phyloP scores from a whole-genome alignment of 2,888 invertebrate genomes.

The Nephrotoma guestfalica region DNA sequence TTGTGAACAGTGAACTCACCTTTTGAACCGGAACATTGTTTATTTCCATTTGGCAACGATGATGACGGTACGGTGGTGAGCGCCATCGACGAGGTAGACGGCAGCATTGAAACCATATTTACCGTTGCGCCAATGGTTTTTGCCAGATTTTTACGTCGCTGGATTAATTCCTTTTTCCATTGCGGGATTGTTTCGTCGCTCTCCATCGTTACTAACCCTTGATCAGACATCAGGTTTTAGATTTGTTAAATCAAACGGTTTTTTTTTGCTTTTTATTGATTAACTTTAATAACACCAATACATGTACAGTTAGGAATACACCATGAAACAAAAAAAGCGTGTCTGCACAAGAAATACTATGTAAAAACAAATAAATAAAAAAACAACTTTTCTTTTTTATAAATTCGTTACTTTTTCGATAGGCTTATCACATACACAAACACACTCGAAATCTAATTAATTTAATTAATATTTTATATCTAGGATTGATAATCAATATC shows the following conservation, averaged over 20 bases:
- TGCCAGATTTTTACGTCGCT: conserved; percentile 40
- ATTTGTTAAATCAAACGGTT: background rate
- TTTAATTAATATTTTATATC: background rate
- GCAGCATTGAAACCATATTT: background rate
- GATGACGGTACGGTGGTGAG: background rate
- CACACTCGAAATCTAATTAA: background rate
- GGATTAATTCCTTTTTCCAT: conserved; percentile 74
- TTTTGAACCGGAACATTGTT: conserved; percentile 2
- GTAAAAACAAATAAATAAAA: background rate
- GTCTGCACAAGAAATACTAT: background rate
- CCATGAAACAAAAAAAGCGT: background rate
- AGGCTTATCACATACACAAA: background rate
- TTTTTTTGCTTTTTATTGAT: background rate
- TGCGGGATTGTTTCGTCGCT: conserved; percentile 40
- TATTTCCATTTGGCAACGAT: background rate
- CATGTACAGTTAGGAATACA: background rate
- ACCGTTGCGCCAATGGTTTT: conserved; percentile 20
- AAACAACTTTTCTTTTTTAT: background rate
- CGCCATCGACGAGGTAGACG: background rate
- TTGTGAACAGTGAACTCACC: background rate
- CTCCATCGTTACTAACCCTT: background rate
- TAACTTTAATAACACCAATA: background rate
- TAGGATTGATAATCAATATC: background rate
- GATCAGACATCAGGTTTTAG: background rate
- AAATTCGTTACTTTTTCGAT: background rate